phyloP scores from a whole-genome alignment of 1,140 invertebrate genomes.

The Pseudomyrmex pallidus region DNA sequence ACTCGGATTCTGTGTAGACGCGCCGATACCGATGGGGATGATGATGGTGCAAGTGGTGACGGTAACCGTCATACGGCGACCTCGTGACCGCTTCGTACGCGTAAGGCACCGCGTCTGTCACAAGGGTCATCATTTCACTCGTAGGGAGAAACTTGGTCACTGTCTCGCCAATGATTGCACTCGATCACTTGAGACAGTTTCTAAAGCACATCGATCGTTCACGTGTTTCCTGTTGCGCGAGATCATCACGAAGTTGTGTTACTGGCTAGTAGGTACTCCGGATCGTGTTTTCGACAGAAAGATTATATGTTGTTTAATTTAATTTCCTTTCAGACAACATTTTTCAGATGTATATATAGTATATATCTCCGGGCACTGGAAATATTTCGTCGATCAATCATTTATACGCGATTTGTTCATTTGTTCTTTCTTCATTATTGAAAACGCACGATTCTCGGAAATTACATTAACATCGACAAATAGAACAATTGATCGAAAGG shows the following conservation, averaged over 20 bases:
- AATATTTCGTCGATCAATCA: background rate
- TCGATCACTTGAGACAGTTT: background rate
- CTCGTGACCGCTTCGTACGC: constrained; percentile 79
- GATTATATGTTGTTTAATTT: background rate
- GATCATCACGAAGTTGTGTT: constrained; percentile 24
- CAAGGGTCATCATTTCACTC: constrained; percentile 84
- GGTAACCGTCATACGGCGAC: constrained; percentile 77
- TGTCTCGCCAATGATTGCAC: background rate
- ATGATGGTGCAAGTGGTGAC: constrained; percentile 76
- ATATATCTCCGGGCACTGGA: background rate
- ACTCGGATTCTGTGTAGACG: constrained; percentile 75
- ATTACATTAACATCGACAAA: background rate
- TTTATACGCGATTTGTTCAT: background rate
- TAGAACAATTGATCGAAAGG: background rate
- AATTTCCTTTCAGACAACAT: background rate
- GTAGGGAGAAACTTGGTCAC: background rate
- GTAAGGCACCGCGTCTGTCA: constrained; percentile 81
- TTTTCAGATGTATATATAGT: too few relatives aligned
- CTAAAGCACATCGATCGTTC: constrained; percentile 34
- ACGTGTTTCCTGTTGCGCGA: constrained; percentile 15
- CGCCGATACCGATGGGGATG: constrained; percentile 72
- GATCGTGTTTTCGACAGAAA: background rate
- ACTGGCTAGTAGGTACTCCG: background rate
- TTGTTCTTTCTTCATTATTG: background rate
- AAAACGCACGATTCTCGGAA: background rate